A percentile compares a stretch with the other conserved stretches of the same genome.
phyloP scores from a whole-genome alignment of 2,797 vertebrate species.

The Anisognathus igniventris region DNA sequence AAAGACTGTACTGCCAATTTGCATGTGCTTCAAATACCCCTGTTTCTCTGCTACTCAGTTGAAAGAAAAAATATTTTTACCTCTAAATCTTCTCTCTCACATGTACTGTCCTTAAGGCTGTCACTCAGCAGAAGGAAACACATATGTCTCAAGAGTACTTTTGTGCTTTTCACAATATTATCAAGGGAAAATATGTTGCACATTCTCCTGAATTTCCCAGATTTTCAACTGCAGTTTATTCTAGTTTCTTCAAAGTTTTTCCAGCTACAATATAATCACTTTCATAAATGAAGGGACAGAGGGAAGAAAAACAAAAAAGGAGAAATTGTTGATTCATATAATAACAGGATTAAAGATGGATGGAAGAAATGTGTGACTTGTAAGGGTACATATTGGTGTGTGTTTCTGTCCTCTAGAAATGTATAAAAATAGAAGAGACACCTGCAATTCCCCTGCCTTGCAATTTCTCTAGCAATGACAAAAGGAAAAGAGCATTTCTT shows the following conservation, averaged over 20 bases:
- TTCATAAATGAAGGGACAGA: constrained; percentile 28
- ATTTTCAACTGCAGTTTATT: constrained; percentile 78
- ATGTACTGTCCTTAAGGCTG: constrained; percentile 75
- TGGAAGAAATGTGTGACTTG: constrained; percentile 17
- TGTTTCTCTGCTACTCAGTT: constrained; percentile 69
- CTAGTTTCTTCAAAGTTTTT: constrained; percentile 73
- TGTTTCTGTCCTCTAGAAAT: constrained; percentile 9
- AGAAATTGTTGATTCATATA: constrained; percentile 31
- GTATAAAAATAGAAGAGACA: constrained; percentile 16
- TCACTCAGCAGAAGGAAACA: constrained; percentile 78
- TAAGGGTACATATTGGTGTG: background rate
- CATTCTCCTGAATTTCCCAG: constrained; percentile 73
- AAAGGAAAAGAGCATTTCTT: constrained; percentile 5
- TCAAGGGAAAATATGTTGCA: constrained; percentile 80
- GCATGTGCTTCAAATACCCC: constrained; percentile 58
- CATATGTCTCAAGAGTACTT: constrained; percentile 79
- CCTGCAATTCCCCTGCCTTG: constrained; percentile 6
- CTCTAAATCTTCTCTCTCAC: constrained; percentile 73
- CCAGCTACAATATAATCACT: constrained; percentile 54
- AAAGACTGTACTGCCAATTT: constrained; percentile 56
- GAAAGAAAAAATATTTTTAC: constrained; percentile 78
- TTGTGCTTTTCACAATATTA: constrained; percentile 76
- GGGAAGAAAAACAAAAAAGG: background rate
- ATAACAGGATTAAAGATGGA: constrained; percentile 12
- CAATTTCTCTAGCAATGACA: constrained; percentile 13